A percentile compares a stretch with the other conserved stretches of the same genome.
phyloP scores from a whole-genome alignment of 2,888 invertebrate genomes.

The Mythimna vitellina region DNA sequence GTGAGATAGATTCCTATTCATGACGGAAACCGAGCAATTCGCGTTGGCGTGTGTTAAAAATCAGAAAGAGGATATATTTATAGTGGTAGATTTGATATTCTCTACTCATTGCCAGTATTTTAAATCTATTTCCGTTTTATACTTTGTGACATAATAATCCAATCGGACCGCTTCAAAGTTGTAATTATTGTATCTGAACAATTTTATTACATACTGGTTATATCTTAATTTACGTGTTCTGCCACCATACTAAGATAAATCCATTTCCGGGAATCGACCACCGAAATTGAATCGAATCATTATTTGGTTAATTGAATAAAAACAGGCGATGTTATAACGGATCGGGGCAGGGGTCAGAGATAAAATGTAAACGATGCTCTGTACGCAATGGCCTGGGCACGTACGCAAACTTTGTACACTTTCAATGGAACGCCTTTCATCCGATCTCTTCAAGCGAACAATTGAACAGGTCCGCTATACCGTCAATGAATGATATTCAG shows the following conservation, averaged over 20 bases:
- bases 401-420: constrained; percentile 67
- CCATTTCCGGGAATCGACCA: constrained; percentile 63
- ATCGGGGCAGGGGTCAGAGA: constrained; percentile 60
- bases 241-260: constrained; percentile 58
- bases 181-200: constrained; percentile 34
- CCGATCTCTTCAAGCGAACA: constrained; percentile 56
- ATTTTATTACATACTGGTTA: constrained; percentile 38
- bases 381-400: constrained; percentile 61
- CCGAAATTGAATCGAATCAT: constrained; percentile 66
- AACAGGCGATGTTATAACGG: constrained; percentile 70
- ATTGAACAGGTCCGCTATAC: constrained; percentile 50
- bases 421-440: constrained; percentile 68
- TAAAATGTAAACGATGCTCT: constrained; percentile 60
- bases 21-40: constrained; percentile 54
- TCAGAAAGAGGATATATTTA: constrained; percentile 45
- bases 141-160: constrained; percentile 18
- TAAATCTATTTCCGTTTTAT: constrained; percentile 5
- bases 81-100: constrained; percentile 12
- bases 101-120: constrained; percentile 9
- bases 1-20: constrained; percentile 72
- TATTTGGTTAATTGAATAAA: constrained; percentile 72
- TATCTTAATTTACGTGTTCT: constrained; percentile 58
- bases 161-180: constrained; percentile 18
- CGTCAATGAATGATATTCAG: constrained; percentile 51
- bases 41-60: constrained; percentile 51